Evolutionary conservation across 2,888 invertebrate species (phyloP).

Genomic region (Amiota communis): DNA sequence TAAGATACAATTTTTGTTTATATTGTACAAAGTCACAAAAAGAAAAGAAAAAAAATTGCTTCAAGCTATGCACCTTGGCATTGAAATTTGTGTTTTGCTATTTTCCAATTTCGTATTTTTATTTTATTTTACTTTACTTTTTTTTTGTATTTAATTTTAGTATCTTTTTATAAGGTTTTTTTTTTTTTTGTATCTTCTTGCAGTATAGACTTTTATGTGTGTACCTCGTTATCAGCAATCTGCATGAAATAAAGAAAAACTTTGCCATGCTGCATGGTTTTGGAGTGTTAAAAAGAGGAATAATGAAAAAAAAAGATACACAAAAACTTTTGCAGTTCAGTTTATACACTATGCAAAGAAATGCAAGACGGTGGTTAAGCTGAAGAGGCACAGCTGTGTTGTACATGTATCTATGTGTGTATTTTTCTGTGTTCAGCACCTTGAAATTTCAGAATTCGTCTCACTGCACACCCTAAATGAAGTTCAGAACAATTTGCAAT

Average conservation of each 20-base stretch:
- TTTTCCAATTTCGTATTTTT: no score
- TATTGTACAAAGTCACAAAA: background rate
- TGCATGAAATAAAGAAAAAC: conserved; percentile 1
- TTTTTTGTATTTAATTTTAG: background rate
- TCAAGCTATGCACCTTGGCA: conserved; percentile 22
- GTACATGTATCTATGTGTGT: no score
- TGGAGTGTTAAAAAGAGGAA: conserved; percentile 2
- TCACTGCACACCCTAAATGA: conserved; percentile 23
- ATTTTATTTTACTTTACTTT: no score
- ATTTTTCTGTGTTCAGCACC: background rate
- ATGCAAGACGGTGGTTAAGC: conserved; percentile 4
- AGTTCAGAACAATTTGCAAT: background rate
- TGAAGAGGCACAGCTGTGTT: conserved; percentile 1
- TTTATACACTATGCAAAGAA: background rate
- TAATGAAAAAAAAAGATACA: background rate
- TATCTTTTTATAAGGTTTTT: background rate
- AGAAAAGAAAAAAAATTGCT: background rate
- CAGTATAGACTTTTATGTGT: background rate
- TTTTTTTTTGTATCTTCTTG: background rate
- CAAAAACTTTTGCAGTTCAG: background rate
- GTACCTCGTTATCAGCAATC: conserved; percentile 8
- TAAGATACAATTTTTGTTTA: no score
- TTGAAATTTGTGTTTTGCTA: background rate
- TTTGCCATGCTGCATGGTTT: conserved; percentile 10
- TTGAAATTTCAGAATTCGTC: conserved; percentile 23